phyloP scores from a whole-genome alignment of 2,888 invertebrate species.

The Petrophora chlorosata region DNA sequence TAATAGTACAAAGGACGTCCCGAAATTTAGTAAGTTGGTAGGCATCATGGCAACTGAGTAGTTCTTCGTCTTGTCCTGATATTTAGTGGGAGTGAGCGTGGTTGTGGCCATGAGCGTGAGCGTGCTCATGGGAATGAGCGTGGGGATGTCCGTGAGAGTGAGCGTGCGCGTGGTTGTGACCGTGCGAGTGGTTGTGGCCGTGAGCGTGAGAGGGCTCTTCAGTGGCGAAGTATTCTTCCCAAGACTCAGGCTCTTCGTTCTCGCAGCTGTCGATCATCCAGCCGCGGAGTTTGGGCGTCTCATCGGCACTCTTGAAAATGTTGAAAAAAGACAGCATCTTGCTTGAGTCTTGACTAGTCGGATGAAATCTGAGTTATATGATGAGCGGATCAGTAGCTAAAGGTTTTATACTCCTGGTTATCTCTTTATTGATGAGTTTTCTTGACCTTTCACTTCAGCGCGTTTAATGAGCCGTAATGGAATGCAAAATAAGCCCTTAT shows the following conservation, averaged over 20 bases:
- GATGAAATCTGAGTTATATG: background rate
- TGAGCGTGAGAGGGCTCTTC: background rate
- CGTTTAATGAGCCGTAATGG: too few species aligned
- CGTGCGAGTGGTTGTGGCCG: background rate
- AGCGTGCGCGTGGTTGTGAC: background rate
- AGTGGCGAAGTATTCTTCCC: background rate
- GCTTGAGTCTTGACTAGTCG: background rate
- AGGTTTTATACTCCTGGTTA: background rate
- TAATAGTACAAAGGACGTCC: too few species aligned
- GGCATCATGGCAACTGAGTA: too few species aligned
- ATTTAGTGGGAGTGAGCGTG: background rate
- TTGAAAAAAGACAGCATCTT: background rate
- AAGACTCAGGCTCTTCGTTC: background rate
- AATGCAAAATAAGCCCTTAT: too few species aligned
- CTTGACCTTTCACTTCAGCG: too few species aligned
- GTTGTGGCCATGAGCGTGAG: background rate
- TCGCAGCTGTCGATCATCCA: background rate
- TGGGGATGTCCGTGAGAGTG: background rate
- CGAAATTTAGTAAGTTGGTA: too few species aligned
- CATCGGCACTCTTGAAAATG: background rate
- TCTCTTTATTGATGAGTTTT: too few species aligned
- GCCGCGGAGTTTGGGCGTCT: background rate
- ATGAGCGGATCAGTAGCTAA: background rate
- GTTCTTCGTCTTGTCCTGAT: too few species aligned
- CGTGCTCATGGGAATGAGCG: background rate